A percentile compares a stretch with the other conserved stretches of the same genome.
phyloP scores from a whole-genome alignment of 2,888 invertebrate genomes.

The Tipula vernalis region DNA sequence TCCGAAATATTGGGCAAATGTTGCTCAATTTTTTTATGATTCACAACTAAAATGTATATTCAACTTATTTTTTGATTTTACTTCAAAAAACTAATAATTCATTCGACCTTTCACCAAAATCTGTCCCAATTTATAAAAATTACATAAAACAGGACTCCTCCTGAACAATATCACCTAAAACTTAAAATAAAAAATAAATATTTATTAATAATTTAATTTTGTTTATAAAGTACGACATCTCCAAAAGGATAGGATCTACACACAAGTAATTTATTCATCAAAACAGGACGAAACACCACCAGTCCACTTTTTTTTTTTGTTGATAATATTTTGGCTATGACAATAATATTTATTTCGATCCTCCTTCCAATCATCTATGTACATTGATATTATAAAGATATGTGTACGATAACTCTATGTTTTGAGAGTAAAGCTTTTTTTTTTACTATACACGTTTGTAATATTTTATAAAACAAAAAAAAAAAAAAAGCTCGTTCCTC shows the following conservation, averaged over 20 bases:
- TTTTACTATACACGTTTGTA: neutral
- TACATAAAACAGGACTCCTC: neutral
- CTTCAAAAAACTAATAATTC: neutral
- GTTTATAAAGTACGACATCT: neutral
- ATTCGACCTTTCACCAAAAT: neutral
- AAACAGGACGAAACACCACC: neutral
- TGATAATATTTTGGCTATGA: neutral
- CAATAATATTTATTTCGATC: neutral
- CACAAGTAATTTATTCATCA: neutral
- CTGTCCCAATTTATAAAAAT: neutral
- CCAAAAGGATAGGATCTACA: neutral
- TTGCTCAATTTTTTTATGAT: too few species aligned
- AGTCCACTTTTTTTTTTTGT: neutral
- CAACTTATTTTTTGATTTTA: too few species aligned
- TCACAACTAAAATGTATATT: too few species aligned
- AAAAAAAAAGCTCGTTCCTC: neutral
- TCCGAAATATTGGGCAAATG: too few species aligned
- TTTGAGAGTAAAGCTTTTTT: neutral
- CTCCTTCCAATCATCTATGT: neutral
- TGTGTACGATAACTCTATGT: neutral
- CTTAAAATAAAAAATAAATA: neutral
- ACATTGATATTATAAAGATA: neutral
- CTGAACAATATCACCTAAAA: neutral
- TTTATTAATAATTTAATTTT: neutral
- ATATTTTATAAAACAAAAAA: neutral